These are phyloP conservation scores for Lepeophtheirus salmonis DNA, from an alignment of 1,140 invertebrate species.

Conservation along the genomic window DNA sequence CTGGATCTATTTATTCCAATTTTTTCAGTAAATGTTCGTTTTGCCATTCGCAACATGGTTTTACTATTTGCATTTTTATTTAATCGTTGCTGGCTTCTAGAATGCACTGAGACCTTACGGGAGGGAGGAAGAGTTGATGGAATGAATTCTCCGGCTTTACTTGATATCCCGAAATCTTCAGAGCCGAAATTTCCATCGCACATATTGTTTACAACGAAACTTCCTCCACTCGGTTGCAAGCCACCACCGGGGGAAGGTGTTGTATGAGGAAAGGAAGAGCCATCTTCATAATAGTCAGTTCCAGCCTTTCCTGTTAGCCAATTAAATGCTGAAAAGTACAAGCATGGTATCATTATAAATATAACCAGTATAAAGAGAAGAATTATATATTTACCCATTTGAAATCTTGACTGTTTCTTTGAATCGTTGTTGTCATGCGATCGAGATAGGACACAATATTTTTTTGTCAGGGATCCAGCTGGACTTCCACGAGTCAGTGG, in stretches of 20 bases:
- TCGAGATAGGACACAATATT: background rate
- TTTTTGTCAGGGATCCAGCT: constrained; percentile 11
- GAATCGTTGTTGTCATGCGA: background rate
- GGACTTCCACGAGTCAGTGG: constrained; percentile 7
- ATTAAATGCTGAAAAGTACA: constrained; percentile 12
- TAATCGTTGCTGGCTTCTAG: background rate
- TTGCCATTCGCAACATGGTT: constrained; percentile 7
- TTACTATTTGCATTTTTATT: background rate
- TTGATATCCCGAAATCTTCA: background rate
- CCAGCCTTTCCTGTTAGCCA: constrained; percentile 6
- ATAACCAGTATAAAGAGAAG: background rate
- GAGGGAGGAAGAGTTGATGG: background rate
- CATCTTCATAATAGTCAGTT: background rate
- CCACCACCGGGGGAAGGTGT: background rate
- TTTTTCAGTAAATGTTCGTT: constrained; percentile 14
- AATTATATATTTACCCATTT: background rate
- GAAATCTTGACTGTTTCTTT: background rate
- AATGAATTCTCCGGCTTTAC: background rate
- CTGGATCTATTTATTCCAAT: constrained; percentile 10
- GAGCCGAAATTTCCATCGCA: background rate
- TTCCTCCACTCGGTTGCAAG: background rate
- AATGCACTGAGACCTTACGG: background rate
- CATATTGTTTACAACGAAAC: background rate
- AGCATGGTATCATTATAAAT: background rate
- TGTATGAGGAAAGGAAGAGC: background rate